Evolutionary conservation across 2,797 vertebrate species (phyloP), one percentile per base, ranked within the genome.

Genomic region (Pantherophis alleghaniensis): DNA sequence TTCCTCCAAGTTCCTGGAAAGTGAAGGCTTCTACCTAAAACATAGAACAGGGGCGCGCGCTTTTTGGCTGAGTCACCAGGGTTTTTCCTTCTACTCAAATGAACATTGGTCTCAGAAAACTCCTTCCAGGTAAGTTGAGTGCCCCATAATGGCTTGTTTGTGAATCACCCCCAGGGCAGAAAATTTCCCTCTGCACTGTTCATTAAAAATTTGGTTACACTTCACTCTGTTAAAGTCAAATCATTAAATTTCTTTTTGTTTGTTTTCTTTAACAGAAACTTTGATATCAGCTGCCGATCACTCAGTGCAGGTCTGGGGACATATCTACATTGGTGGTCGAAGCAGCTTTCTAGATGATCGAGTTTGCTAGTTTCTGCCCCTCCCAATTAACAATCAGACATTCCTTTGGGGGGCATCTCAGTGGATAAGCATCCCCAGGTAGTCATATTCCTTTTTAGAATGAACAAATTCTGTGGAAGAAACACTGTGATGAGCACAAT

Each of bases 41-140:
- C 97, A 97, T 96, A 96, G 98, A 97, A 98, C 98, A 98, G 98
- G 98, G 98, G 98, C 96, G 98, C 97, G 94, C 97, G 94, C 96
- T 97, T 98, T 98, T 98, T 98, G 98, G 97, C 97, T 97, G 98
- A 98, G 98, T 98, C 98, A 97, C 97, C 98, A 98, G 98, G 98
- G 97, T 97, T 97, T 97, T 98, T 98, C 98, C 97, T 97, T 97
- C 98, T 98, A 97, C 98, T 97, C 97, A 97, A 98, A 97, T 97
- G 94, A 98, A 97, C 96, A 98, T 97, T 97, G 98, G 97, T 97
- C 97, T 98, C 98, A 98, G 97, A 98, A 97, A 97, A 95, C 96
- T 98, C 95, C 97, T 97, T 97, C 96, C 98, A 98, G 98, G 98
- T 98, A 98, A 98, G 98, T 98, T 83, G 95, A 97, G 96, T 97